Evolutionary conservation across 2,888 invertebrate genomes (phyloP).

Genomic region (Drosophila nigritarsus): DNA sequence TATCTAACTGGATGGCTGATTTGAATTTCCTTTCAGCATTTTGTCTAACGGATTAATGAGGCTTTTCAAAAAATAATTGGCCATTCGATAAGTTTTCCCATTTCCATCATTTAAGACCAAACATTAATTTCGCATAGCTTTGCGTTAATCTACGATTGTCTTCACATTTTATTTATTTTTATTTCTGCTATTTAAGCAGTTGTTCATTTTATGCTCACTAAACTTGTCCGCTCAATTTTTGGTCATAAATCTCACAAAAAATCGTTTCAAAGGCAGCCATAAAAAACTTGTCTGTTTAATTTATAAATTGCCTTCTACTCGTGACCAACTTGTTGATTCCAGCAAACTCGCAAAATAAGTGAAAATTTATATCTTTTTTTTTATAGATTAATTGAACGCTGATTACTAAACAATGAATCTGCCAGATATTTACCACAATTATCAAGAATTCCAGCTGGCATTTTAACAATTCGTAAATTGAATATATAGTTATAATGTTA

Average conservation of each 20-base stretch:
- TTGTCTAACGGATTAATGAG: conserved; percentile 60
- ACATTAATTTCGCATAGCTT: conserved; percentile 20
- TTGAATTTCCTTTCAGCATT: conserved; percentile 42
- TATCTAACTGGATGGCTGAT: conserved; percentile 26
- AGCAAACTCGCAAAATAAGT: conserved; percentile 26
- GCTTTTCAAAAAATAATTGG: conserved; percentile 63
- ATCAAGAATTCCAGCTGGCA: neutral
- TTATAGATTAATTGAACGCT: conserved; percentile 4
- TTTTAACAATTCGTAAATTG: neutral
- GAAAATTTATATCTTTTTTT: conserved; percentile 10
- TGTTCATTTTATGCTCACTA: conserved; percentile 4
- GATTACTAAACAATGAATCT: conserved; percentile 8
- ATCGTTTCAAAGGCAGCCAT: conserved; percentile 39
- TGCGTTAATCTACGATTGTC: conserved; percentile 32
- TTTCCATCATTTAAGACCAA: conserved; percentile 9
- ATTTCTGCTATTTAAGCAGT: conserved; percentile 10
- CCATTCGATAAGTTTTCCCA: conserved; percentile 38
- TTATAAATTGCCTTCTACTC: conserved; percentile 58
- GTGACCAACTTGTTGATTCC: conserved; percentile 36
- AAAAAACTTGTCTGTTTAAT: conserved; percentile 51
- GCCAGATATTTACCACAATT: conserved; percentile 7
- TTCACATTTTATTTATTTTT: conserved; percentile 11
- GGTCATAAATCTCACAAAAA: conserved; percentile 33
- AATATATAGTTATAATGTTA: neutral
- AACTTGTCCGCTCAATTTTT: conserved; percentile 41